A percentile compares a stretch with the other conserved stretches of the same genome.
Evolutionary conservation across 2,113 vertebrate species (phyloP).

Genomic region (Leptobrachium ailaonicum): DNA sequence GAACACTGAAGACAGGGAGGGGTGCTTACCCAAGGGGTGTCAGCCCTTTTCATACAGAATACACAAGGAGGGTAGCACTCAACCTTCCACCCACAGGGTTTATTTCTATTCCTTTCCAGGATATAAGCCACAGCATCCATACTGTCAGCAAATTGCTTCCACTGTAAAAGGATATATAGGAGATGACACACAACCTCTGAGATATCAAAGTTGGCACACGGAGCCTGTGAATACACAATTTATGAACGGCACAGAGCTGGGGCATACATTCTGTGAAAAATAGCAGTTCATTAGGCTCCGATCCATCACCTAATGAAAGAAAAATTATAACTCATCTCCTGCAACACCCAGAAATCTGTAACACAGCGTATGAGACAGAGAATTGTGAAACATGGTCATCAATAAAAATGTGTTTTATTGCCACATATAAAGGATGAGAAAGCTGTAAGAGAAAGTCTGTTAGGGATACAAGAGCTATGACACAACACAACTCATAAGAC

Average conservation of each 20-base stretch:
- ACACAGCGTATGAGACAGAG: conserved; percentile 34
- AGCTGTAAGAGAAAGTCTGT: conserved; percentile 32
- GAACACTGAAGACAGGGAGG: too few species aligned
- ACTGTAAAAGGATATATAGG: neutral
- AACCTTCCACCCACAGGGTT: too few species aligned
- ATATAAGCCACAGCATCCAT: too few species aligned
- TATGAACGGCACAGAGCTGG: conserved; percentile 8
- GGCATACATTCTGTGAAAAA: conserved; percentile 9
- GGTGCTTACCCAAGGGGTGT: too few species aligned
- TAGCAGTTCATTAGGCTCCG: conserved; percentile 24
- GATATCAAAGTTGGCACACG: neutral
- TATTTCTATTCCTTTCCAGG: too few species aligned
- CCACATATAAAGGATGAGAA: conserved; percentile 36
- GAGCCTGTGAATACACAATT: conserved; percentile 1
- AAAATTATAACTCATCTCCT: conserved; percentile 34
- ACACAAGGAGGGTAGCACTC: too few species aligned
- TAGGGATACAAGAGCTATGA: conserved; percentile 16
- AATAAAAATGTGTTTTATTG: conserved; percentile 39
- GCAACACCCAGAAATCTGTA: conserved; percentile 38
- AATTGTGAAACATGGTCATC: conserved; percentile 33
- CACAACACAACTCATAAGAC: neutral
- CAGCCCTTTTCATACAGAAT: too few species aligned
- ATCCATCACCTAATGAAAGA: conserved; percentile 39
- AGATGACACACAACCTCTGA: neutral
- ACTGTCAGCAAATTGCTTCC: too few species aligned